phyloP scores from a whole-genome alignment of 2,113 vertebrate genomes.

The Channa maculata region DNA sequence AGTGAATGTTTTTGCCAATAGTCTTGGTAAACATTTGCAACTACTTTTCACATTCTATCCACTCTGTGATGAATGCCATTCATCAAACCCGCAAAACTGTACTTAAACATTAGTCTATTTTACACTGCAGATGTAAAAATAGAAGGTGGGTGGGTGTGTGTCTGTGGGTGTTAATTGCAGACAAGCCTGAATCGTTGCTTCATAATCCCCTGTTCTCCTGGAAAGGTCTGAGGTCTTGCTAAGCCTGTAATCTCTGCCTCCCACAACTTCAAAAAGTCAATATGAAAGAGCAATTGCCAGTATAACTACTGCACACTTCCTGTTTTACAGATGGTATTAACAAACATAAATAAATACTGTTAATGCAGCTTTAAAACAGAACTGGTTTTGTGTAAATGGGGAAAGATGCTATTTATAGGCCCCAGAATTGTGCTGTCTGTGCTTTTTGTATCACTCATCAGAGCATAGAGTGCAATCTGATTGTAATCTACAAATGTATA shows the following conservation, averaged over 20 bases:
- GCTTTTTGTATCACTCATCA: not conserved
- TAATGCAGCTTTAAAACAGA: no score
- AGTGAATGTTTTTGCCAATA: conserved; percentile 34
- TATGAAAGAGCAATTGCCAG: conserved; percentile 70
- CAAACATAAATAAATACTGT: not conserved
- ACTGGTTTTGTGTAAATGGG: not conserved
- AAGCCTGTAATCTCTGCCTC: conserved; percentile 78
- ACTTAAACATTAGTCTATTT: conserved; percentile 58
- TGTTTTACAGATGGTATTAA: conserved; percentile 25
- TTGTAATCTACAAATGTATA: conserved; percentile 1
- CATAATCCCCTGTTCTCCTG: conserved; percentile 68
- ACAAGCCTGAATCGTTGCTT: conserved; percentile 60
- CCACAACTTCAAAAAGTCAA: conserved; percentile 74
- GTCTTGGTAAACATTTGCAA: conserved; percentile 28
- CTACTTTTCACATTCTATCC: conserved; percentile 57
- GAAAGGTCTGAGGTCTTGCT: conserved; percentile 73
- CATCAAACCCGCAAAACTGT: conserved; percentile 57
- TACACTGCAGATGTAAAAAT: conserved; percentile 61
- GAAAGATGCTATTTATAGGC: not conserved
- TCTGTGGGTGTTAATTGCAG: conserved; percentile 36
- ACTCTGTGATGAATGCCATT: conserved; percentile 51
- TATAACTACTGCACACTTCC: conserved; percentile 63
- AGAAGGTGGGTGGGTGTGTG: conserved; percentile 35
- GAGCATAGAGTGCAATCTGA: not conserved
- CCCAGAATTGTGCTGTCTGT: not conserved